Evolutionary conservation across 2,888 invertebrate species (phyloP).

Genomic region (Cremastobaeus sp.): DNA sequence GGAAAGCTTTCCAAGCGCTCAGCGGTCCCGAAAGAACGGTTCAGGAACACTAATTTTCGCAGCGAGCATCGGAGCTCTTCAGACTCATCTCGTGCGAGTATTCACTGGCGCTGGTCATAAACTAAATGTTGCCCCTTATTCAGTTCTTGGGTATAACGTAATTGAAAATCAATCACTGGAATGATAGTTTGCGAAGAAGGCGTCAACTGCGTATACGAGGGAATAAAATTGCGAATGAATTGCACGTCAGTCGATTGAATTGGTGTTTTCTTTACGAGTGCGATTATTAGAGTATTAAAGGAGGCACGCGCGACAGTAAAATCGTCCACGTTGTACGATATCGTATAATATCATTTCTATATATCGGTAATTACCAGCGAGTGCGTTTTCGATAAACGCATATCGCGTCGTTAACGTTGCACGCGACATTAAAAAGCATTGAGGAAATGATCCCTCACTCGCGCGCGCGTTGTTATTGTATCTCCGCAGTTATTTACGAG

Average conservation of each 20-base stretch:
- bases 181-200: neutral
- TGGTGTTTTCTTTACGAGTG: conserved; percentile 12
- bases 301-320: conserved; percentile 43
- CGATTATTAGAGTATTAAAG: conserved; percentile 34
- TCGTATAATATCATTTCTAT: too few species aligned
- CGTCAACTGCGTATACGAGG: neutral
- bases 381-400: conserved; percentile 51
- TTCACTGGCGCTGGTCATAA: too few species aligned
- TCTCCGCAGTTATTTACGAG: conserved; percentile 57
- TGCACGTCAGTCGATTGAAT: conserved; percentile 9
- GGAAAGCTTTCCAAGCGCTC: too few species aligned
- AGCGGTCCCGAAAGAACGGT: too few species aligned
- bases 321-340: too few species aligned
- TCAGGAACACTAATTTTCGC: too few species aligned
- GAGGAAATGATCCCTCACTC: conserved; percentile 58
- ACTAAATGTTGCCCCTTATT: too few species aligned
- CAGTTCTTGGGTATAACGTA: too few species aligned
- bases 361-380: conserved; percentile 47
- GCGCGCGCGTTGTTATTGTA: conserved; percentile 56
- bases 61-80: too few species aligned
- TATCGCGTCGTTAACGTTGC: conserved; percentile 50
- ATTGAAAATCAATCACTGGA: too few species aligned
- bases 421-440: conserved; percentile 59
- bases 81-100: too few species aligned
- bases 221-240: conserved; percentile 17